Conservation (phyloP, 1,140 invertebrate species). For the Drosophila albomicans region DNA sequence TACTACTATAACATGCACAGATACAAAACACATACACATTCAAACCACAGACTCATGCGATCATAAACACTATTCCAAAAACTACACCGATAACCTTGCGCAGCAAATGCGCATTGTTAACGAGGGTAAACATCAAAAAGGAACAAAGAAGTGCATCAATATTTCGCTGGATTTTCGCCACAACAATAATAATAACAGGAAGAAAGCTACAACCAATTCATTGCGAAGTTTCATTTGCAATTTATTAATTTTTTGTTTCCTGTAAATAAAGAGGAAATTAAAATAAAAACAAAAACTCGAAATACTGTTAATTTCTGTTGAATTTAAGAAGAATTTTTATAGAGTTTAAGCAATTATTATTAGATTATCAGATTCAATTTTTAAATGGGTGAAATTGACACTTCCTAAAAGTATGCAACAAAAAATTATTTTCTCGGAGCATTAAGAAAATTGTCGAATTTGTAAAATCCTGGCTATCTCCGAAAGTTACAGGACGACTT, state of each 20-base stretch:
- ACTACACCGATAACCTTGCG: slow-evolving; percentile 49
- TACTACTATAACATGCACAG: slow-evolving; percentile 27
- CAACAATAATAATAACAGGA: slow-evolving; percentile 47
- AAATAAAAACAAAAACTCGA: slow-evolving; percentile 65
- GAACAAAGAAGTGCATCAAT: slow-evolving; percentile 63
- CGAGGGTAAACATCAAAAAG: slow-evolving; percentile 43
- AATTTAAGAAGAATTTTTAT: background rate
- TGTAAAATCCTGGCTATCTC: too few species aligned
- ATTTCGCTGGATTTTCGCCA: slow-evolving; percentile 65
- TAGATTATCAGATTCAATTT: too few species aligned
- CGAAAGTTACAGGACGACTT: too few species aligned
- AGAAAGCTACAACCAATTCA: slow-evolving; percentile 76
- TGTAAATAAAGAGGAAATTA: slow-evolving; percentile 83
- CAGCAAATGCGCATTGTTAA: slow-evolving; percentile 59
- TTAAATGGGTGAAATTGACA: too few species aligned
- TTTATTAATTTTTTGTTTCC: slow-evolving; percentile 81
- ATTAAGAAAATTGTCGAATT: too few species aligned
- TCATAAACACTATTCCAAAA: slow-evolving; percentile 68
- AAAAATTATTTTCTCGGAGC: too few species aligned
- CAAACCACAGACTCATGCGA: slow-evolving; percentile 47
- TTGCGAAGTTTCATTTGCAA: slow-evolving; percentile 75
- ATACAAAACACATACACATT: slow-evolving; percentile 37
- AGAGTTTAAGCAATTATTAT: too few species aligned
- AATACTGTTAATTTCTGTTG: background rate
- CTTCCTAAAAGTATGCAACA: too few species aligned